A percentile compares a stretch with the other conserved stretches of the same genome.
phyloP scores from a whole-genome alignment of 2,888 invertebrate genomes.

The Himalopsyche anomala region DNA sequence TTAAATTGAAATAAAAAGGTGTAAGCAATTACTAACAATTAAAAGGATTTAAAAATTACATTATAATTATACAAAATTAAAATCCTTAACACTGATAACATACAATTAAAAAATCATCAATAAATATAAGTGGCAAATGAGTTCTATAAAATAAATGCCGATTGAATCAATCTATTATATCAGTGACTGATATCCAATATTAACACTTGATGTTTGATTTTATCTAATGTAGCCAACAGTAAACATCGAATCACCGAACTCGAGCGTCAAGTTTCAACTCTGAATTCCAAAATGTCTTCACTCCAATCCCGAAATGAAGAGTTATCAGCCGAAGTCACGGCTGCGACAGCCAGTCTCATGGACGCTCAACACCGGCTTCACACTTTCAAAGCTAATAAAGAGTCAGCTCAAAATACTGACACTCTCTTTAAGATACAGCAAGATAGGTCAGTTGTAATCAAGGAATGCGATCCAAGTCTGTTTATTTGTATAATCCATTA shows the following conservation, averaged over 20 bases:
- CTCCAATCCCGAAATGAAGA: constrained; percentile 73
- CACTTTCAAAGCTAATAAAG: constrained; percentile 70
- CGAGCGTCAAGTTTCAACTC: constrained; percentile 71
- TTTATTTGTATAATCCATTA: background rate
- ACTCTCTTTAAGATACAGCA: constrained; percentile 75
- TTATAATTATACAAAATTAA: too few relatives aligned
- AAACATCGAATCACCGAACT: constrained; percentile 73
- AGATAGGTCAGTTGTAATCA: constrained; percentile 70
- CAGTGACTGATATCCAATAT: background rate
- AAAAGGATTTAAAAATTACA: too few relatives aligned
- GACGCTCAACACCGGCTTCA: constrained; percentile 74
- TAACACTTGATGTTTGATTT: constrained; percentile 41
- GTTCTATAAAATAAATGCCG: background rate
- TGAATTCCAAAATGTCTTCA: constrained; percentile 70
- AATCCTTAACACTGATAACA: too few relatives aligned
- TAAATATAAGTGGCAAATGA: too few relatives aligned
- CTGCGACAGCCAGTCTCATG: constrained; percentile 72
- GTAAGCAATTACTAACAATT: too few relatives aligned
- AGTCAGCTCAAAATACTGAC: constrained; percentile 72
- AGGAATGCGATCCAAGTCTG: background rate
- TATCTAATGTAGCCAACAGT: constrained; percentile 70
- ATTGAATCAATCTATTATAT: background rate
- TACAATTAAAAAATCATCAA: too few relatives aligned
- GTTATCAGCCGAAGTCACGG: constrained; percentile 72
- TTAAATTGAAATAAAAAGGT: too few relatives aligned